Percentiles rank a stretch among this genome's conserved stretches.
phyloP scores from a whole-genome alignment of 2,888 invertebrate genomes.

The Spisula solida region DNA sequence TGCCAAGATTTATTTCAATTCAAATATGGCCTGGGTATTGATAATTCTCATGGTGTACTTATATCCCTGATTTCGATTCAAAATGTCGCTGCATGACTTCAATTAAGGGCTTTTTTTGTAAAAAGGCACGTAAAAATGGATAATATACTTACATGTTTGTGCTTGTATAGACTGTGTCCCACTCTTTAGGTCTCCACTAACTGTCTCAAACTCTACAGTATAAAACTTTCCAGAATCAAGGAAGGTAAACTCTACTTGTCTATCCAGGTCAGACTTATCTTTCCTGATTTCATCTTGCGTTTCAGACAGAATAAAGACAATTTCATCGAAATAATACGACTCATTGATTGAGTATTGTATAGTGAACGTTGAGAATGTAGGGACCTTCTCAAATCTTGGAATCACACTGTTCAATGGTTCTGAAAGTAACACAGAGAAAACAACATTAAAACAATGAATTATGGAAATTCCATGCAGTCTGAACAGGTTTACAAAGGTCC shows the following conservation, averaged over 20 bases:
- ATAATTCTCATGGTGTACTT: too few species aligned
- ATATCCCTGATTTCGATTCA: too few species aligned
- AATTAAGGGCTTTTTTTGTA: too few species aligned
- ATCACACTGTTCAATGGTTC: conserved; percentile 62
- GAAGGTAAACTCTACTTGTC: conserved; percentile 68
- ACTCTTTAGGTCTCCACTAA: conserved; percentile 74
- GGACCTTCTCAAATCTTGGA: conserved; percentile 28
- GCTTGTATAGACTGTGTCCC: conserved; percentile 59
- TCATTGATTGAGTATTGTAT: conserved; percentile 69
- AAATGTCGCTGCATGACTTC: too few species aligned
- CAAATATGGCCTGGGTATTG: too few species aligned
- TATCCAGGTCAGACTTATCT: conserved; percentile 63
- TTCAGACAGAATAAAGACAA: conserved; percentile 69
- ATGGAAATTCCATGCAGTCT: too few species aligned
- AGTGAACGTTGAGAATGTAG: conserved; percentile 64
- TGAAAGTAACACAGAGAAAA: conserved; percentile 47
- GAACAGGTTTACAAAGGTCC: too few species aligned
- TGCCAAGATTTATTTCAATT: too few species aligned
- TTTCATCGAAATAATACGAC: conserved; percentile 75
- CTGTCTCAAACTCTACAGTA: conserved; percentile 73
- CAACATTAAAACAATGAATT: neutral
- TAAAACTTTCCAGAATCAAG: conserved; percentile 76
- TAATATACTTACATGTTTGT: conserved; percentile 74
- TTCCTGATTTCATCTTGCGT: conserved; percentile 59
- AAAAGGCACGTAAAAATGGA: too few species aligned